Evolutionary conservation across 1,140 invertebrate species (phyloP), one percentile per base, ranked within the genome.

Genomic region (Ruditapes philippinarum): DNA sequence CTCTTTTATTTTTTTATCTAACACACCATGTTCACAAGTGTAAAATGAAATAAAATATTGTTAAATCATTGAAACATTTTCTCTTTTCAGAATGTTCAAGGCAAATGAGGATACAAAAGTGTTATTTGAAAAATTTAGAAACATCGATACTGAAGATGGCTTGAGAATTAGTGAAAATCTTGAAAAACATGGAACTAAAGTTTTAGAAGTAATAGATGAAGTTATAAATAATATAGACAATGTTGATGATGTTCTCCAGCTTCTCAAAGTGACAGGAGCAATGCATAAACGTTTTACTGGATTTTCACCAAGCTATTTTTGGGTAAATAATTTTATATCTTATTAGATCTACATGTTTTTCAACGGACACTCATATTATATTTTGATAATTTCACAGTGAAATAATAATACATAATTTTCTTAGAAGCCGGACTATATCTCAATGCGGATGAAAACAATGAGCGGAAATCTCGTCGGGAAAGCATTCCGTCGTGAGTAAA

Each of bases 171-270:
- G 91, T 86, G 93, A 94, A 74, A 91, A 90, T 51, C 83, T 95
- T 19, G 94, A 94, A 84, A 92, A 92, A 57, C 93, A 94, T 80
- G 94, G 93, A 3, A 91, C 88, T n/a, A 89, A 86, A 82, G 93
- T 95, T 79, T 94, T 95, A 93, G 90, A 91, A 31, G 85, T 91
- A 19, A 79, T 95, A 12, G 94, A 95, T 88, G 93, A 95, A 70
- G 84, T 91, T 22, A 93, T 95, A 45, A 86, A 82, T 28, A 93
- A 94, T 73, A 93, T 95, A 65, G 94, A 95, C 28, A 93, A 94
- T 90, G 93, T 94, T 9, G 94, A 95, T 65, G 91, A 91, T 84
- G 88, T 93, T 2, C 76, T 93, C 33, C 91, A 93, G 17, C 49
- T 93, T n/a, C 87, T 95, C 31, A 76, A 88, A 84, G 86, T 88